A percentile compares a stretch with the other conserved stretches of the same genome.
phyloP scores from a whole-genome alignment of 2,113 vertebrate species.

The Heptranchias perlo region DNA sequence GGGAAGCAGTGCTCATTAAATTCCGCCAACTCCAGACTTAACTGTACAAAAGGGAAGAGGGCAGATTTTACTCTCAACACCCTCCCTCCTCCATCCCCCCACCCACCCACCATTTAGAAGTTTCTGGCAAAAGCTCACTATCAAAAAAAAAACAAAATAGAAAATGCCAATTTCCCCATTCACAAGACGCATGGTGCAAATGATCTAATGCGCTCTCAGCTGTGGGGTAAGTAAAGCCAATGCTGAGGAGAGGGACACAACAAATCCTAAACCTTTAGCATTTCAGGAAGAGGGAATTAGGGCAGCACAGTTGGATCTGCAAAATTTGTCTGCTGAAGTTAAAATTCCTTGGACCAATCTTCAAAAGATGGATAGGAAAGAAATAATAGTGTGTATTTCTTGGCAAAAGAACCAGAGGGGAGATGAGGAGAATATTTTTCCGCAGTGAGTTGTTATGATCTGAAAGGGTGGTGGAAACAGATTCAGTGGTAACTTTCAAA shows the following conservation, averaged over 20 bases:
- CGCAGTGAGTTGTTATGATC: neutral
- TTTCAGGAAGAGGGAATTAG: neutral
- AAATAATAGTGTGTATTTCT: neutral
- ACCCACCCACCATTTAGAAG: neutral
- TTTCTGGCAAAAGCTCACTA: neutral
- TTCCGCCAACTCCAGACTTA: neutral
- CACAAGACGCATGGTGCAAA: too few species aligned
- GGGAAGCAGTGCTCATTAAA: neutral
- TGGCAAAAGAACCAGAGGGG: neutral
- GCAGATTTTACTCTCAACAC: neutral
- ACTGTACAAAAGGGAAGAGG: neutral
- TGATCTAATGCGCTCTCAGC: neutral
- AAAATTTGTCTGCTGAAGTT: neutral
- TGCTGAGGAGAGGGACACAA: neutral
- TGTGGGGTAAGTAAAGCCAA: neutral
- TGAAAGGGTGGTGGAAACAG: neutral
- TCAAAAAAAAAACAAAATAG: neutral
- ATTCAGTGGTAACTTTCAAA: neutral
- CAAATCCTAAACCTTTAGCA: neutral
- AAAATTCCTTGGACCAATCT: neutral
- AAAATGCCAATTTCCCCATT: too few species aligned
- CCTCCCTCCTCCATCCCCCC: neutral
- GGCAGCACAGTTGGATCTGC: neutral
- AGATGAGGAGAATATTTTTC: neutral
- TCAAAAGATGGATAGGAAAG: neutral